Evolutionary conservation across 2,888 invertebrate genomes (phyloP), one percentile per base, ranked within the genome.

Genomic region (Amorpha juglandis): DNA sequence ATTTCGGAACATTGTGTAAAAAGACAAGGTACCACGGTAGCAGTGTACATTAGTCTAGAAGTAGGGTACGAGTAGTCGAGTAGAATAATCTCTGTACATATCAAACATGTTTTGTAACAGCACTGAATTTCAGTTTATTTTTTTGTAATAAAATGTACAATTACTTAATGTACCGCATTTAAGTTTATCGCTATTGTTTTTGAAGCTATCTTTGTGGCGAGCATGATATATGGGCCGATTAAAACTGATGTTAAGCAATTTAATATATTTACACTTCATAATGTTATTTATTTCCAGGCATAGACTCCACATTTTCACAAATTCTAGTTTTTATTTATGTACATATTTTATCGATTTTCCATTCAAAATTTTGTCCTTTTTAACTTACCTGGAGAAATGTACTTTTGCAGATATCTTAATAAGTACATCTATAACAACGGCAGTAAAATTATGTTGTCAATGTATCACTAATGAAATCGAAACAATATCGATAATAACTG

Each of bases 21-120:
- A 65, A 65, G 64, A 65, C 64, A 58, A 66, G 78, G 78, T 81
- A 82, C 82, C 81, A 80, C 77, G 76, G 78, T 78, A 80, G 78
- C 75, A 68, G 72, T 88, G 88, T 89, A 89, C 76, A 80, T 79
- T 87, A 85, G 80, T 38, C 33, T 87, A 84, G 72, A 55, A 35
- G 0, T 87, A 87, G 83, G 67, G 74, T 78, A 80, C 71, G 69
- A 70, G 67, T 80, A 81, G 80, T 71, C 64, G 82, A 82, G 73
- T 82, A 78, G 75, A 68, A 67, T 78, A 80, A 80, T 77, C 72
- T 82, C 79, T 91, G 91, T 91, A 92, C 92, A 92, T 92, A 92
- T 92, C 92, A 92, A 80, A 71, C 72, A 72, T 70, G 82, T 86
- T 90, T 84, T 90, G 75, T 82, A 84, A 83, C 71, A 74, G 78